Base-by-base conservation (phyloP, 2,797 vertebrate species). In the Danio tinwini region DNA sequence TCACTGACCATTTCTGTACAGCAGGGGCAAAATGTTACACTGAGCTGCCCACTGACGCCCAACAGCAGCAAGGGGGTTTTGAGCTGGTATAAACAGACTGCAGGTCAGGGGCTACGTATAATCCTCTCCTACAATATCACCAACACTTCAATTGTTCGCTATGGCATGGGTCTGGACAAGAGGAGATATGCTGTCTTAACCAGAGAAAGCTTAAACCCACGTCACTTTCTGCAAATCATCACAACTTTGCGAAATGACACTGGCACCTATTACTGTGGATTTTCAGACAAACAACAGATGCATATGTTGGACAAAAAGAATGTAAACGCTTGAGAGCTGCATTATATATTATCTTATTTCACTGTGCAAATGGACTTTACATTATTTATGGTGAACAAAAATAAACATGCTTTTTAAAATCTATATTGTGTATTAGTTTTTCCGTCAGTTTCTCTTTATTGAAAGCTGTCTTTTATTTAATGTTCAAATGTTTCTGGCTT, bases 51-150 rank as follows among this genome's bases (percentile, higher is more conserved):
- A 6, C 82, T 89, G 58, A 73, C 12, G 13, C 58, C 39, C 45
- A 59, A 7, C 6, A 21, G 68, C 45, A 80, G 58, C 21, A n/a
- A 40, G 5, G 72, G 80, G 19, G 14, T 19, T 4, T 21, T 89
- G 56, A 86, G 80, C 74, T 89, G 88, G 87, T 89, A 88, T 69
- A 88, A 72, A 83, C 85, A 88, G 76, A 65, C 29, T 11, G 52
- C 53, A 12, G 76, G 80, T 1, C 45, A 85, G 21, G 53, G 53
- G 5, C 84, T 83, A 4, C 50, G 82, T 45, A n/a, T 88, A 29
- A 63, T 88, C 17, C 84, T 88, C 56, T 83, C 50, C 72, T 83
- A 89, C 82, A 72, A 29, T 5, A 40, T 85, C 50, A 72, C 47
- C 12, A 76, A 71, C 56, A 75, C 75, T 42, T 81, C 78, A 19